Evolutionary conservation across 2,797 vertebrate genomes (phyloP).

Genomic region (Cyclura pinguis): DNA sequence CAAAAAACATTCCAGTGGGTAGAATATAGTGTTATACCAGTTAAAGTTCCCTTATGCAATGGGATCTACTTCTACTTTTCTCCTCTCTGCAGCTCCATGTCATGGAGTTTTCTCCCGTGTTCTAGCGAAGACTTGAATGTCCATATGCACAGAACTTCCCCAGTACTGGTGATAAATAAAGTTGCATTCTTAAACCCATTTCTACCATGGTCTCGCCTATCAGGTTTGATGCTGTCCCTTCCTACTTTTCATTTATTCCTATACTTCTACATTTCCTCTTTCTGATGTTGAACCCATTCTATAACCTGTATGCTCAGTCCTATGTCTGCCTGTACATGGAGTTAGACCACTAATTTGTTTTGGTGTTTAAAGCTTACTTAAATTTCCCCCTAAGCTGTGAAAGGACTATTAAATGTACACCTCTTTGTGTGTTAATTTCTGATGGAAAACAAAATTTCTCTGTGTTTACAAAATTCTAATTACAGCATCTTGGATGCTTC

Average conservation of each 20-base stretch:
- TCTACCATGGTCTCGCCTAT: background rate
- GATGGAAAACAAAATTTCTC: background rate
- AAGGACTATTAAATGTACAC: background rate
- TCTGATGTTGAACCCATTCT: background rate
- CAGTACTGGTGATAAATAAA: background rate
- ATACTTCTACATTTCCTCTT: background rate
- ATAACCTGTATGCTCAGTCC: background rate
- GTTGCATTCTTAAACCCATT: background rate
- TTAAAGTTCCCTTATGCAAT: too few species aligned
- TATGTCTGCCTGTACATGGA: background rate
- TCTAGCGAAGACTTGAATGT: too few species aligned
- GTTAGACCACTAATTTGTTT: background rate
- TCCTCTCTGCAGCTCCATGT: too few species aligned
- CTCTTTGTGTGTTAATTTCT: background rate
- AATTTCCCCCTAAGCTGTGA: constrained; percentile 32
- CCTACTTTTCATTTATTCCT: too few species aligned
- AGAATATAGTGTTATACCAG: too few species aligned
- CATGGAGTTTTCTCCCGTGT: too few species aligned
- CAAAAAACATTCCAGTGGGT: background rate
- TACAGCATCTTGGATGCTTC: background rate
- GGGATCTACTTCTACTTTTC: too few species aligned
- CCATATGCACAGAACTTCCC: background rate
- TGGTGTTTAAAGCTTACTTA: constrained; percentile 17
- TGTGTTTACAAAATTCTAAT: background rate
- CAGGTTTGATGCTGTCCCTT: background rate